These are phyloP conservation scores for Gymnocypris eckloni DNA, from an alignment of 2,797 vertebrate species.

Conservation along the genomic window DNA sequence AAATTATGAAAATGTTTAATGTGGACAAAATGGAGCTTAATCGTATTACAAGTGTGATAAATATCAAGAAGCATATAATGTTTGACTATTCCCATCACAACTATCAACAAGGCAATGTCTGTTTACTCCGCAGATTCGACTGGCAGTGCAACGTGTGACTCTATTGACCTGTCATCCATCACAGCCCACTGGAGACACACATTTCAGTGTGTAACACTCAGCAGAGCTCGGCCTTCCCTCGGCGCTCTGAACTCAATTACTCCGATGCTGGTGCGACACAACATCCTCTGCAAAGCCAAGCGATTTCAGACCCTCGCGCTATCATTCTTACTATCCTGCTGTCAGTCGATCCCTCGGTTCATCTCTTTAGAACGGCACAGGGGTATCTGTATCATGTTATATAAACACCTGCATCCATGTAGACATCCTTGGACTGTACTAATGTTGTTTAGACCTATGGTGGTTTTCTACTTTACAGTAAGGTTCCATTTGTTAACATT, in stretches of 20 bases:
- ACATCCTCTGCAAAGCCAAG: slow-evolving; percentile 9
- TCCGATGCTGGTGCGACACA: slow-evolving; percentile 24
- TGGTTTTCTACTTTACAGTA: too few relatives aligned
- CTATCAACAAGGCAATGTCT: background rate
- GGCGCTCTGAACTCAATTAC: background rate
- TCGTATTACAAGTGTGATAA: background rate
- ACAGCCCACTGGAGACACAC: slow-evolving; percentile 10
- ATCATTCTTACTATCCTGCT: background rate
- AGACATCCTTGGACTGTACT: background rate
- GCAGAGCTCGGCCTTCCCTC: slow-evolving; percentile 21
- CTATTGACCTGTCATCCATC: slow-evolving; percentile 39
- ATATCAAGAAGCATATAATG: background rate
- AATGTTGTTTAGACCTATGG: background rate
- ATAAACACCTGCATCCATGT: background rate
- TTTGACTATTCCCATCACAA: slow-evolving; percentile 11
- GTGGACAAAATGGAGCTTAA: background rate
- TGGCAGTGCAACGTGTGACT: slow-evolving; percentile 12
- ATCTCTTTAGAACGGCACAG: background rate
- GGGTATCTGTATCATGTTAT: background rate
- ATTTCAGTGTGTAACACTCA: slow-evolving; percentile 31
- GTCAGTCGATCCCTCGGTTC: background rate
- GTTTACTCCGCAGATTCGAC: slow-evolving; percentile 16
- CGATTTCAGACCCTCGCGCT: background rate
- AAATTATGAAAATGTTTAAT: background rate
- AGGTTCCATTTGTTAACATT: background rate